A percentile compares a stretch with the other conserved stretches of the same genome.
These are phyloP conservation scores for Ligdia adustata DNA, from an alignment of 2,888 invertebrate genomes.

Conservation along the genomic window DNA sequence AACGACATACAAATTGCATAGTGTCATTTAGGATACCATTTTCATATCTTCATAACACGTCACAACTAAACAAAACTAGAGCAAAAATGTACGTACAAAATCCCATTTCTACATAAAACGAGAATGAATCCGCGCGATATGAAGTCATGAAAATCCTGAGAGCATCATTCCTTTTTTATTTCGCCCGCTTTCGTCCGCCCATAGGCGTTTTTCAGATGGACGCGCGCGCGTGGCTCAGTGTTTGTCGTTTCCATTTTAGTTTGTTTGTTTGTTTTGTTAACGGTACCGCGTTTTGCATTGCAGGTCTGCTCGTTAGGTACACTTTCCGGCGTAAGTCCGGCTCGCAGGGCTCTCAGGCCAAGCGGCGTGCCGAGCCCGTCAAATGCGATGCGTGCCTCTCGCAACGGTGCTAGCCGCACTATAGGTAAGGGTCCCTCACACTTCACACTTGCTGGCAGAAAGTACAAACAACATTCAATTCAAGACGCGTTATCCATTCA, in stretches of 20 bases:
- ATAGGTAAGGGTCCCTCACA: slow-evolving; percentile 76
- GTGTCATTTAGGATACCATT: slow-evolving; percentile 46
- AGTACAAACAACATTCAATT: slow-evolving; percentile 39
- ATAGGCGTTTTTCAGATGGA: slow-evolving; percentile 79
- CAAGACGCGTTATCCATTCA: slow-evolving; percentile 28
- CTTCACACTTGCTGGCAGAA: slow-evolving; percentile 57
- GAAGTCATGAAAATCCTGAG: slow-evolving; percentile 71
- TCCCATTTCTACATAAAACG: slow-evolving; percentile 66
- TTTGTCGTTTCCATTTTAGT: slow-evolving; percentile 70
- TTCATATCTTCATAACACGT: slow-evolving; percentile 49
- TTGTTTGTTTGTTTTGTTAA: slow-evolving; percentile 79
- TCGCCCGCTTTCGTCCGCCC: slow-evolving; percentile 76
- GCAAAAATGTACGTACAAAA: slow-evolving; percentile 54
- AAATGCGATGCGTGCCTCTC: slow-evolving; percentile 84
- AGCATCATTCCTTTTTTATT: slow-evolving; percentile 67
- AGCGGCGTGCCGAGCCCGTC: slow-evolving; percentile 80
- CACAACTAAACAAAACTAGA: slow-evolving; percentile 45
- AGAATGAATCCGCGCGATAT: slow-evolving; percentile 68
- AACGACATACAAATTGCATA: slow-evolving; percentile 42
- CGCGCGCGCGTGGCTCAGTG: slow-evolving; percentile 71
- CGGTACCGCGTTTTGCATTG: slow-evolving; percentile 83
- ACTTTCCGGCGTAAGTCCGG: slow-evolving; percentile 85
- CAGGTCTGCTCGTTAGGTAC: slow-evolving; percentile 85
- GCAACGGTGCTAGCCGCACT: slow-evolving; percentile 82
- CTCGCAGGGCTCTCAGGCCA: slow-evolving; percentile 81